phyloP scores from a whole-genome alignment of 2,113 vertebrate species.

The Thalassarche chlororhynchos region DNA sequence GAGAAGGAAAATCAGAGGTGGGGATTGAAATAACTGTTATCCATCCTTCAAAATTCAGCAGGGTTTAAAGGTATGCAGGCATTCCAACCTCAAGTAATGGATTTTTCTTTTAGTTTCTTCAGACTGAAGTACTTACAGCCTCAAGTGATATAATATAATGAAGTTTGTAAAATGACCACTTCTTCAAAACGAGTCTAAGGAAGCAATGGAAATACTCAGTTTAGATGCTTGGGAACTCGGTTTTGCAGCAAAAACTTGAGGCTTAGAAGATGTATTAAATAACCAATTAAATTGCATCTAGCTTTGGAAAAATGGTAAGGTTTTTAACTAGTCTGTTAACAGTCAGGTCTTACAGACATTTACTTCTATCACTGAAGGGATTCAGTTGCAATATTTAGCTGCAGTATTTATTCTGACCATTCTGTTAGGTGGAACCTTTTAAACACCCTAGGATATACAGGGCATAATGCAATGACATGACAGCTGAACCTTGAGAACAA shows the following conservation, averaged over 20 bases:
- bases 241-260: not conserved
- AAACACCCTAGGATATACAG: not conserved
- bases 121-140: not conserved
- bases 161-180: not conserved
- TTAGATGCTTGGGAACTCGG: not conserved
- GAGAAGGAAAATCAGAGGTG: slow-evolving; percentile 2
- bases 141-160: not conserved
- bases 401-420: not conserved
- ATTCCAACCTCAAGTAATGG: not conserved
- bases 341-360: not conserved
- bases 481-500: not conserved
- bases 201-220: not conserved
- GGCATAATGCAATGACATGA: not conserved
- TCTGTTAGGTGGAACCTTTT: not conserved
- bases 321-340: not conserved
- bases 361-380: not conserved
- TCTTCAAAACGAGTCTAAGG: not conserved
- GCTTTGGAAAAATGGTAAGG: not conserved
- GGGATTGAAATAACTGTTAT: not conserved
- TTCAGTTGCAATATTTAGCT: not conserved
- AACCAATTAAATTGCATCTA: not conserved
- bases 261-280: not conserved
- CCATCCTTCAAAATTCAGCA: not conserved
- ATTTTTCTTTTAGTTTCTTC: not conserved
- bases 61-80: not conserved